Conservation (phyloP, 2,888 invertebrate species). For the Brenthis ino region DNA sequence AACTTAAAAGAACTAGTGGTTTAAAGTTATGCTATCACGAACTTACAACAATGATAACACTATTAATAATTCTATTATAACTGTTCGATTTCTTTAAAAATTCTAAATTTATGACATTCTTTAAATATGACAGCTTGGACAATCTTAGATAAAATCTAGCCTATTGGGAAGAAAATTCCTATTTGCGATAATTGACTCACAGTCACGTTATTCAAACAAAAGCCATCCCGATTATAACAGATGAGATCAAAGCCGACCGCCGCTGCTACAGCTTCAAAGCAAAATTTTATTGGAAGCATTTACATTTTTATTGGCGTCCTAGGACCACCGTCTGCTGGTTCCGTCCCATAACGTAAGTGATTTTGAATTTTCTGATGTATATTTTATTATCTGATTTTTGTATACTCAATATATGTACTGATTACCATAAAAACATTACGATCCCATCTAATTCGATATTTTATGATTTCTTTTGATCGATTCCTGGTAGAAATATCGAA, state of each 20-base stretch:
- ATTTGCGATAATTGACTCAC: slow-evolving; percentile 55
- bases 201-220: slow-evolving; percentile 53
- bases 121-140: neutral
- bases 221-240: slow-evolving; percentile 65
- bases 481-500: slow-evolving; percentile 4
- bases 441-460: slow-evolving; percentile 47
- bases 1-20: slow-evolving; percentile 19
- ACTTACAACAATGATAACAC: neutral
- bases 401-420: slow-evolving; percentile 72
- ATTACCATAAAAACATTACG: slow-evolving; percentile 72
- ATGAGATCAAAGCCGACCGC: slow-evolving; percentile 71
- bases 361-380: slow-evolving; percentile 82
- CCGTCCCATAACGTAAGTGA: slow-evolving; percentile 79
- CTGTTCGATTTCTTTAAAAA: neutral
- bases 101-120: neutral
- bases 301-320: slow-evolving; percentile 81
- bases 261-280: slow-evolving; percentile 71
- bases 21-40: slow-evolving; percentile 6
- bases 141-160: slow-evolving; percentile 38
- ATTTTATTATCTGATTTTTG: slow-evolving; percentile 81
- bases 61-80: neutral
- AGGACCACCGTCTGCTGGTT: slow-evolving; percentile 72
- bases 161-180: slow-evolving; percentile 57
- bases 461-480: neutral
- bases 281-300: slow-evolving; percentile 78